Conservation (phyloP, 1,140 invertebrate genomes). For the Trichonephila inaurata region DNA sequence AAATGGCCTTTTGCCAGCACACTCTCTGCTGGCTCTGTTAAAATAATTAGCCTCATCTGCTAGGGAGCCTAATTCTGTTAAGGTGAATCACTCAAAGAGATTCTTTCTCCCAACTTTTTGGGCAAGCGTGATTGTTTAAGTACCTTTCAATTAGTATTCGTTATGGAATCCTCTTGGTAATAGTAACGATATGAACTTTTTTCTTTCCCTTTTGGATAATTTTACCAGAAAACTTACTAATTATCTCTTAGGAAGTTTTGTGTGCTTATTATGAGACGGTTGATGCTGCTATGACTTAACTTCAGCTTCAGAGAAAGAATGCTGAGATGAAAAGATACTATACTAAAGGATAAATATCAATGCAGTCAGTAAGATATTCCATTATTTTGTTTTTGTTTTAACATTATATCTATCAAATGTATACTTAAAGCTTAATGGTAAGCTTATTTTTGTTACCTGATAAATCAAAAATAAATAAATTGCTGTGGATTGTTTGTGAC, state of each 20-base stretch:
- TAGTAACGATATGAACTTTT: neutral
- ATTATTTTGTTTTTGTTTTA: neutral
- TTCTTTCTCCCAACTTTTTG: slow-evolving; percentile 4
- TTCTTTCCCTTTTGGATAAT: neutral
- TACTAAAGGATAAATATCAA: neutral
- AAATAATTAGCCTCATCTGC: slow-evolving; percentile 47
- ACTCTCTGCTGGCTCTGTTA: slow-evolving; percentile 8
- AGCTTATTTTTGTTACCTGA: neutral
- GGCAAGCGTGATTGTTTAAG: slow-evolving; percentile 11
- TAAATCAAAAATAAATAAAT: neutral
- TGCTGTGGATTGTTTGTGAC: neutral
- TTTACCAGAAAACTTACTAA: slow-evolving; percentile 20
- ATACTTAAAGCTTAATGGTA: neutral
- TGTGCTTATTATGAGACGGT: neutral
- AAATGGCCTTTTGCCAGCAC: slow-evolving; percentile 7
- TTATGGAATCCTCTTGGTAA: neutral
- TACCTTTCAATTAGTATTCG: slow-evolving; percentile 31
- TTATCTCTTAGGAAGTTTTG: slow-evolving; percentile 4
- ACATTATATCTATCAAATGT: neutral
- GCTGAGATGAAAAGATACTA: neutral
- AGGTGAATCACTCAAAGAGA: neutral
- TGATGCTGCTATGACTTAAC: neutral
- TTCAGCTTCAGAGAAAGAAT: neutral
- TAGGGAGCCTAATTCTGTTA: slow-evolving; percentile 34
- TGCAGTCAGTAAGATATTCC: neutral